Base-by-base conservation (phyloP, 92 coral and sea anemone species). In the Nematostella vectensis region DNA sequence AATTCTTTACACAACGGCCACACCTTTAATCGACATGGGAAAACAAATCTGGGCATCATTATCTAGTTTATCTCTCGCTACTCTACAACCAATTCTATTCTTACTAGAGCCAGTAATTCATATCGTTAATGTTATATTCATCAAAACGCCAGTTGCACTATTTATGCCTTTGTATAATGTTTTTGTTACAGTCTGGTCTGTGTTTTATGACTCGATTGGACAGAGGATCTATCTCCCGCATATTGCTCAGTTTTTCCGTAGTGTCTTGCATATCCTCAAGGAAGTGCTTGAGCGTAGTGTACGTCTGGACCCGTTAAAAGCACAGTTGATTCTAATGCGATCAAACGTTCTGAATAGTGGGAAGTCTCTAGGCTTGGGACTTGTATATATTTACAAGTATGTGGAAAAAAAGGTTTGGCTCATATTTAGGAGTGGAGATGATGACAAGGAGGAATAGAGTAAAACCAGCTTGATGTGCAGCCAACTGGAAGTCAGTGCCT, bases 291-390 rank as follows among this genome's bases (percentile, higher is more conserved):
- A 79, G 29, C 71, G 80, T 61, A 79, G 91, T 58, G 65, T 77
- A 28, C 75, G 84, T 27, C 71, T 89, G 15, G 97, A 89, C 62
- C 97, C 97, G 21, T 27, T 89, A 2, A 79, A 72, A 44, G 94
- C 88, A 2, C 98, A 91, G 54, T 61, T 91, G 15, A 47, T 81
- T 20, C 69, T 91, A 0, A 76, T 91, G 85, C 67, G 98, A 27
- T 81, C 96, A 12, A 91, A 71, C 38, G 93, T 91, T 0, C 74
- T 91, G 40, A 79, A 86, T 70, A 91, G 98, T 59, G 70, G 98
- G 44, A 91, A 87, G 54, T 86, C 96, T 12, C 62, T 91, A 6
- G 81, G 98, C 23, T 77, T 87, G 20, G 98, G 96, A 2, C 31
- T 91, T 47, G 88, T 82, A 0, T 83, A 77, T 17, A 57, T 85